Evolutionary conservation across 2,113 vertebrate species (phyloP), one percentile per base, ranked within the genome.

Genomic region (Siphamia tubifer): DNA sequence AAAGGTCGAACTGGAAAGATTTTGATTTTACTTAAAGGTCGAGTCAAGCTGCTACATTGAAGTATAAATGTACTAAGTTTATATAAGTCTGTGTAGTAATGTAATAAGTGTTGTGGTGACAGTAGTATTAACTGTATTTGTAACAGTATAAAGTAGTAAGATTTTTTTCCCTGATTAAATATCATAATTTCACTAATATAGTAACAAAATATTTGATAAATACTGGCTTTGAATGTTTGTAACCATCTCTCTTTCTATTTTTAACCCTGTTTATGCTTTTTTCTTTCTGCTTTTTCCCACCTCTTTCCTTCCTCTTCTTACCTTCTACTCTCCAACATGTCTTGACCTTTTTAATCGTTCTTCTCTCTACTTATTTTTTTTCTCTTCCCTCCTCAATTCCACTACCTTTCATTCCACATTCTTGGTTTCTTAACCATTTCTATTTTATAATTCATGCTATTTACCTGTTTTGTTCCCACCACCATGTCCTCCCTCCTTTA

Each of bases 211-310:
- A 23, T 30, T 1, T 10, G 10, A 30, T 7, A 24, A n/a, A 38
- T 32, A 36, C 0, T 51, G 15, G 52, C 6, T 49, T 2, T 42
- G 0, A 23, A 51, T 69, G 2, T 56, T 25, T 32, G 8, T 61
- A 48, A 54, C 10, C 8, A 6, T 53, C 53, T 77, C 53, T 21
- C 45, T 68, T 62, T 82, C 35, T 47, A 15, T 72, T 7, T 69
- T 73, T 86, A 65, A 89, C 69, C 35, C 31, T 21, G 4, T 76
- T 19, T 73, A 27, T 20, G 16, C 43, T 53, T 79, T 15, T 74
- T 62, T 80, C 44, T 79, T 6, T 79, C 54, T 81, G 74, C 71
- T 89, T 82, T 64, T 58, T 54, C 38, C 69, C 58, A 11, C 44
- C 27, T 62, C 21, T 25, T 48, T 21, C 2, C 23, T 40, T 7